Percentiles rank a stretch among this genome's conserved stretches.
phyloP scores from a whole-genome alignment of 2,113 vertebrate genomes.

The Stigmatopora nigra region DNA sequence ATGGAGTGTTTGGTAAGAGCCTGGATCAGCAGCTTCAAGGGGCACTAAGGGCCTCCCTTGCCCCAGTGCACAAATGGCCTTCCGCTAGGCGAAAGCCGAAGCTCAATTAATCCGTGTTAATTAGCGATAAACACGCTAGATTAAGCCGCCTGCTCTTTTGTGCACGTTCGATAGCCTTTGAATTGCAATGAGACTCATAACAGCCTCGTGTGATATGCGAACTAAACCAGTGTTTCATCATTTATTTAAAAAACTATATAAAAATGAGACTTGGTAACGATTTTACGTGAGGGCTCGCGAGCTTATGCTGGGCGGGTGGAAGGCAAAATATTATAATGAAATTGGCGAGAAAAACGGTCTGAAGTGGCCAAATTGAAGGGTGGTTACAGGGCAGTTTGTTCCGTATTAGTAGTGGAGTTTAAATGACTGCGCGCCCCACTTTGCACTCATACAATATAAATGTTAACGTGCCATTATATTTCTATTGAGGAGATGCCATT shows the following conservation, averaged over 20 bases:
- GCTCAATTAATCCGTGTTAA: slow-evolving; percentile 65
- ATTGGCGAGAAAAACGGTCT: slow-evolving; percentile 26
- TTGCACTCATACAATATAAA: slow-evolving; percentile 20
- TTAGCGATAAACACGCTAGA: slow-evolving; percentile 61
- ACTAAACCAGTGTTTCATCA: slow-evolving; percentile 45
- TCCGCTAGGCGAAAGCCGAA: slow-evolving; percentile 51
- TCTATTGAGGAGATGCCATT: slow-evolving; percentile 22
- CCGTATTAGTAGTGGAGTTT: slow-evolving; percentile 9
- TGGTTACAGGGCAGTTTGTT: slow-evolving; percentile 22
- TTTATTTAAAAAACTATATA: slow-evolving; percentile 24
- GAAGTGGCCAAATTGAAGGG: slow-evolving; percentile 14
- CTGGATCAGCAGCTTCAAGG: slow-evolving; percentile 40
- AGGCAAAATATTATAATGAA: slow-evolving; percentile 32
- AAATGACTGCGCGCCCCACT: not conserved
- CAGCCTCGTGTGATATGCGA: slow-evolving; percentile 11
- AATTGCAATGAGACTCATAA: slow-evolving; percentile 32
- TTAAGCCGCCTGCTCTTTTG: slow-evolving; percentile 42
- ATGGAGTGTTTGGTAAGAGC: slow-evolving; percentile 33
- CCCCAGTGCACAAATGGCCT: slow-evolving; percentile 45
- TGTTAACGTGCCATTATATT: slow-evolving; percentile 36
- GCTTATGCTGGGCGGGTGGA: not conserved
- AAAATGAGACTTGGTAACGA: slow-evolving; percentile 27
- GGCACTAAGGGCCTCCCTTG: slow-evolving; percentile 37
- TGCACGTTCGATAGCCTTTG: slow-evolving; percentile 43
- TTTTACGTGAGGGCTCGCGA: not conserved